A percentile compares a stretch with the other conserved stretches of the same genome.
Evolutionary conservation across 92 coral and sea anemone genomes (phyloP).

Genomic region (Porites lobata): DNA sequence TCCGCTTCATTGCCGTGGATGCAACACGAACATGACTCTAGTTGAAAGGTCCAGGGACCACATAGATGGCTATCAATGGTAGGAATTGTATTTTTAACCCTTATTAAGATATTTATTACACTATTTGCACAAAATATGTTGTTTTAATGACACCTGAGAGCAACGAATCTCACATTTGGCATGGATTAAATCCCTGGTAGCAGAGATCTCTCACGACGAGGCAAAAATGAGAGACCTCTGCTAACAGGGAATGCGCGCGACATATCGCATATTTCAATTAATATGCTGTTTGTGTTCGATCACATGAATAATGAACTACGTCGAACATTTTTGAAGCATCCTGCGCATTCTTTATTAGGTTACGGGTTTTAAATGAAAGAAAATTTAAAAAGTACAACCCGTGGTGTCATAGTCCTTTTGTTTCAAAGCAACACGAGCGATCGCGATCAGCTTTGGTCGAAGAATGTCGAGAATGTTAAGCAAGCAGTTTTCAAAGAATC

Average conservation of each 20-base stretch:
- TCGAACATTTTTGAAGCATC: no score
- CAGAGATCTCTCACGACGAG: no score
- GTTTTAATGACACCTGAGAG: neutral
- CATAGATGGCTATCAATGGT: conserved; percentile 27
- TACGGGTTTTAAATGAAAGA: no score
- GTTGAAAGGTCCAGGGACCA: conserved; percentile 32
- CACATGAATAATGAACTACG: no score
- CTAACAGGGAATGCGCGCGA: no score
- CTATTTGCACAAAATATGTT: neutral
- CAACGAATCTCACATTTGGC: no score
- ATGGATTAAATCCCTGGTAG: no score
- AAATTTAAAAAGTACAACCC: no score
- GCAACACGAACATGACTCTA: conserved; percentile 14
- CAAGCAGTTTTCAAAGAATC: neutral
- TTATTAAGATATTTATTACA: neutral
- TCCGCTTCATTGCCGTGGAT: conserved; percentile 21
- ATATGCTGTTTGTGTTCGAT: no score
- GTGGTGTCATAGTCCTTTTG: neutral
- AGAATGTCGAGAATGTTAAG: conserved; percentile 3
- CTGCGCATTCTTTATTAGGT: no score
- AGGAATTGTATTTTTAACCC: neutral
- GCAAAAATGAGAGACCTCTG: no score
- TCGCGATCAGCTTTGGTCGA: conserved; percentile 7
- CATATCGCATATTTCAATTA: no score
- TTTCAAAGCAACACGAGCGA: conserved; percentile 13